These are phyloP conservation scores for Notechis scutatus DNA, from an alignment of 2,113 vertebrate species.

Conservation along the genomic window DNA sequence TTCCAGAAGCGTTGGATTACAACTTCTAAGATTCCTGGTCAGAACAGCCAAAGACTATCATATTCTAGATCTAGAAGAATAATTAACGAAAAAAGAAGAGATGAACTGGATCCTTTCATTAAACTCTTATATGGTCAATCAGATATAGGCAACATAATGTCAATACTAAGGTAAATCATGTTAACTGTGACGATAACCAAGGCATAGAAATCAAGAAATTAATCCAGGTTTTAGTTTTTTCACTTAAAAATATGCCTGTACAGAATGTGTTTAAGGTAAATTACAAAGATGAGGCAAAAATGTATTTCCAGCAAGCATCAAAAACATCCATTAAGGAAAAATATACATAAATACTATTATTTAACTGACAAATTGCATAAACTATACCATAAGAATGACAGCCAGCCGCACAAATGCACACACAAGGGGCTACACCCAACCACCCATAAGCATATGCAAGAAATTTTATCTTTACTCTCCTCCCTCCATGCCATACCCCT, in stretches of 20 bases:
- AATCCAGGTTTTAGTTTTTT: slow-evolving; percentile 1
- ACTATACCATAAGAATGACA: slow-evolving; percentile 49
- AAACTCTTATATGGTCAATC: slow-evolving; percentile 21
- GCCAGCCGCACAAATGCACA: background rate
- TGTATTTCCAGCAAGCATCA: slow-evolving; percentile 50
- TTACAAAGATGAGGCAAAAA: slow-evolving; percentile 54
- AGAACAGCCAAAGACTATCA: background rate
- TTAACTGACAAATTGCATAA: slow-evolving; percentile 46
- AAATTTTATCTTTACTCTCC: background rate
- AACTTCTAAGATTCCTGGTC: background rate
- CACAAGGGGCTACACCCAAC: background rate
- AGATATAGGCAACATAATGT: slow-evolving; percentile 13
- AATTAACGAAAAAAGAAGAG: slow-evolving; percentile 35
- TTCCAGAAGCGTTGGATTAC: background rate
- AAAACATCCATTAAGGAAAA: slow-evolving; percentile 54
- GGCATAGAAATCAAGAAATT: slow-evolving; percentile 20
- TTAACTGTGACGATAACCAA: slow-evolving; percentile 30
- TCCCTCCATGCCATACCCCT: background rate
- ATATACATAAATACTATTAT: slow-evolving; percentile 57
- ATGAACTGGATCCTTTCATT: background rate
- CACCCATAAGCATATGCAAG: background rate
- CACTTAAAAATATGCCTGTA: slow-evolving; percentile 23
- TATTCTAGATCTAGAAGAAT: slow-evolving; percentile 6
- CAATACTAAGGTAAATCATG: slow-evolving; percentile 31
- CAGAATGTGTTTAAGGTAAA: slow-evolving; percentile 51